Evolutionary conservation across 2,113 vertebrate species (phyloP), one percentile per base, ranked within the genome.

Genomic region (Abramis brama): DNA sequence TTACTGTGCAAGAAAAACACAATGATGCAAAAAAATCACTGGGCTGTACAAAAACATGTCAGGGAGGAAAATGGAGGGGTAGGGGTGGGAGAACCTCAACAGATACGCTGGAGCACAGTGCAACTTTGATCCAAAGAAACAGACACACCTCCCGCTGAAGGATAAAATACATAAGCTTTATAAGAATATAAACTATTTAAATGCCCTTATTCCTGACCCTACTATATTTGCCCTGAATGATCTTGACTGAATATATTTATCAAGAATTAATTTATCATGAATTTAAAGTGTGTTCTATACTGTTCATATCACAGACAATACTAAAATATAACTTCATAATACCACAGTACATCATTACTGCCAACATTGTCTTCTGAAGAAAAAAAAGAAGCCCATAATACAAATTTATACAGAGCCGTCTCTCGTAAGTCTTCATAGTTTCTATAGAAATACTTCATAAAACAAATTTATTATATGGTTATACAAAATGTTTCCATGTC

Each of bases 1-100:
- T 90, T 91, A 92, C 87, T 93, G 91, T 85, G 90, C 87, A 23
- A 36, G 86, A 86, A 0, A 74, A 0, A 0, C 83, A 91, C 89
- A 89, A 7, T 59, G 13, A 55, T 21, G 87, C 81, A 91, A 74
- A 87, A 13, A 36, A 73, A 45, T 10, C 59, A 27, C 2, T 79
- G 43, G 74, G 33, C 43, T 77, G 62, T 79, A 57, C 62, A 57
- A 85, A 85, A 71, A 70, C 71, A 23, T n/a, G 13, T 15, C 52
- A 27, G 15, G 2, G 13, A 82, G 45, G 11, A 73, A 73, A 73
- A n/a, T n/a, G n/a, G n/a, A n/a, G n/a, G n/a, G n/a, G n/a, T n/a
- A n/a, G n/a, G n/a, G 27, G 27, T 27, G 19, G 5, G 15, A 17
- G 15, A 52, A 52, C 4, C 12, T 10, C 71, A 27, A 4, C 73